phyloP scores from a whole-genome alignment of 2,113 vertebrate genomes.

The Indicator indicator region DNA sequence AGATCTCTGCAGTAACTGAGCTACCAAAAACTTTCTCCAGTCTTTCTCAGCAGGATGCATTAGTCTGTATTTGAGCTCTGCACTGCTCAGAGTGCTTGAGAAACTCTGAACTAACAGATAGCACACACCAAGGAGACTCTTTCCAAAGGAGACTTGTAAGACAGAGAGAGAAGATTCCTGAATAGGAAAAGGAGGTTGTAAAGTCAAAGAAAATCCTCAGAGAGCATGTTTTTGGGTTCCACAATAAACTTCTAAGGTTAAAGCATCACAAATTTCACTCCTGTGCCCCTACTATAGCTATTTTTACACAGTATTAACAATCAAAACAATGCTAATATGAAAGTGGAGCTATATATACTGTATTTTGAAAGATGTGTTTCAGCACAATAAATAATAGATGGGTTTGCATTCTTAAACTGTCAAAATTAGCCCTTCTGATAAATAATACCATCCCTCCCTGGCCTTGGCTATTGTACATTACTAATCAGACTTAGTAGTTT shows the following conservation, averaged over 20 bases:
- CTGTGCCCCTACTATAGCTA: neutral
- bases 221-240: neutral
- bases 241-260: neutral
- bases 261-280: neutral
- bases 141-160: neutral
- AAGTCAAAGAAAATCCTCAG: neutral
- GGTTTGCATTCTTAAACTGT: slow-evolving; percentile 41
- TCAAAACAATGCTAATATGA: neutral
- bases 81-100: neutral
- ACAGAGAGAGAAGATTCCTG: neutral
- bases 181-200: neutral
- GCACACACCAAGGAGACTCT: neutral
- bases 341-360: neutral
- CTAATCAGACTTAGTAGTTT: slow-evolving; percentile 63
- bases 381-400: slow-evolving; percentile 39
- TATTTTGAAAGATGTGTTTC: slow-evolving; percentile 28
- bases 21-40: neutral
- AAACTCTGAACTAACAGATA: neutral
- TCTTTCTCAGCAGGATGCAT: neutral
- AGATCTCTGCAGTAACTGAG: neutral
- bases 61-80: neutral
- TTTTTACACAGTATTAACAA: slow-evolving; percentile 1
- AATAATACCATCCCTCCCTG: slow-evolving; percentile 23
- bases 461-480: slow-evolving; percentile 32
- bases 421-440: slow-evolving; percentile 48